Base-by-base conservation (phyloP, 2,113 vertebrate species). In the Gymnocephalus cernua region DNA sequence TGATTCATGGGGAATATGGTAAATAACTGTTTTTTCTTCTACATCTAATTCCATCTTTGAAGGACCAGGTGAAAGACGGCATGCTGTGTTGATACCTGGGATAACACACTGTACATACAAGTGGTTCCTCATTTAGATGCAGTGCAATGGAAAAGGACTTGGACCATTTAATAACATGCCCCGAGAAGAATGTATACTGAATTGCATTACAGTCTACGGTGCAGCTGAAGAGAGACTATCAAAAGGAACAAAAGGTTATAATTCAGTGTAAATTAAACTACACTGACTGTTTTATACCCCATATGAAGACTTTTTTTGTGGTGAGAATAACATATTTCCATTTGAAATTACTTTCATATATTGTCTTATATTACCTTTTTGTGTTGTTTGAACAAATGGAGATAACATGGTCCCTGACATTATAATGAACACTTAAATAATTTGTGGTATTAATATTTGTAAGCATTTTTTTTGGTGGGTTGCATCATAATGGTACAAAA, bases 31-130 rank as follows among this genome's bases (percentile, higher is more conserved):
- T 47, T 53, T 23, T 63, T 68, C 66, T 64, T 47, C 29, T 66
- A 67, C 41, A 47, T 74, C 41, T 9, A 27, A n/a, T 54, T 75
- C 35, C 27, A 61, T 79, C 29, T 68, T 53, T 77, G 56, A 80
- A 69, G 57, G 44, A 11, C 56, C 56, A 77, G 74, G 25, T 79
- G 44, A 72, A n/a, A 76, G 64, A 41, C 48, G 32, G 19, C 14
- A 29, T 53, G 53, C 61, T 56, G 57, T 41, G 19, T 23, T 86
- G 62, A 77, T 77, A 63, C 44, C 56, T 32, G n/a, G 44, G 53
- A 59, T 53, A 48, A 70, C 68, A 78, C 78, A 56, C 65, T 16
- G 11, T 18, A 62, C 62, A 16, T 19, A 56, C 23, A 59, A n/a
- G 35, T 38, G 38, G 8, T 10, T 69, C 56, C 53, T 75, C 35